phyloP scores from a whole-genome alignment of 1,140 invertebrate species.

The Chironomus tepperi region DNA sequence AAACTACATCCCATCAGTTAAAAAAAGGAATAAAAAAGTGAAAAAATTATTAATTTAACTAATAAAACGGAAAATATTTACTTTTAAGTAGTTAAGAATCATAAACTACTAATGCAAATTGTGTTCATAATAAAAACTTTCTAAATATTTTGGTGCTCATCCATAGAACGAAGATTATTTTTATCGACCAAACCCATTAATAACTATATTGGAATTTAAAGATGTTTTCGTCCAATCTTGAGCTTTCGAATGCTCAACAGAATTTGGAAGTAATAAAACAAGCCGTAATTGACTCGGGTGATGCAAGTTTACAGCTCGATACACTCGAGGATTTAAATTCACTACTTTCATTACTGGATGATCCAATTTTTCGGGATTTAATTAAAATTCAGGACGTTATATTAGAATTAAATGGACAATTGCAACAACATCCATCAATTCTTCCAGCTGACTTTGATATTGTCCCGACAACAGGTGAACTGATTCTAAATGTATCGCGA shows the following conservation, averaged over 20 bases:
- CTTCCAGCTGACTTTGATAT: slow-evolving; percentile 88
- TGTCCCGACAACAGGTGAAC: slow-evolving; percentile 44
- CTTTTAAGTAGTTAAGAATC: background rate
- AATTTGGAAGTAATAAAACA: slow-evolving; percentile 70
- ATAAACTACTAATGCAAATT: background rate
- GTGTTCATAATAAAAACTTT: background rate
- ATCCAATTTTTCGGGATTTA: slow-evolving; percentile 85
- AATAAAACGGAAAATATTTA: background rate
- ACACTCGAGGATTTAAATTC: slow-evolving; percentile 78
- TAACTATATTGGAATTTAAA: background rate
- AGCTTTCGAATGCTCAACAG: slow-evolving; percentile 65
- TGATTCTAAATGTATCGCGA: slow-evolving; percentile 50
- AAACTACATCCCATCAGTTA: background rate
- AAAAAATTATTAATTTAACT: background rate
- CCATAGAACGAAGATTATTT: background rate
- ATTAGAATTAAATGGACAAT: slow-evolving; percentile 66
- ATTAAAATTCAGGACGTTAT: slow-evolving; percentile 85
- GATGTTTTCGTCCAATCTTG: slow-evolving; percentile 28
- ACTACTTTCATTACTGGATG: slow-evolving; percentile 78
- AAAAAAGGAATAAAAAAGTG: background rate
- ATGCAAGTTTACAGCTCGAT: slow-evolving; percentile 60
- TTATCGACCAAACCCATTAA: background rate
- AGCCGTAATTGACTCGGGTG: slow-evolving; percentile 61
- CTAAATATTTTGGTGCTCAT: background rate
- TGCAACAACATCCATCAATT: slow-evolving; percentile 82